Evolutionary conservation across 64 coral and sea anemone species (phyloP).

Genomic region (Hydrozoanthus tunicans): DNA sequence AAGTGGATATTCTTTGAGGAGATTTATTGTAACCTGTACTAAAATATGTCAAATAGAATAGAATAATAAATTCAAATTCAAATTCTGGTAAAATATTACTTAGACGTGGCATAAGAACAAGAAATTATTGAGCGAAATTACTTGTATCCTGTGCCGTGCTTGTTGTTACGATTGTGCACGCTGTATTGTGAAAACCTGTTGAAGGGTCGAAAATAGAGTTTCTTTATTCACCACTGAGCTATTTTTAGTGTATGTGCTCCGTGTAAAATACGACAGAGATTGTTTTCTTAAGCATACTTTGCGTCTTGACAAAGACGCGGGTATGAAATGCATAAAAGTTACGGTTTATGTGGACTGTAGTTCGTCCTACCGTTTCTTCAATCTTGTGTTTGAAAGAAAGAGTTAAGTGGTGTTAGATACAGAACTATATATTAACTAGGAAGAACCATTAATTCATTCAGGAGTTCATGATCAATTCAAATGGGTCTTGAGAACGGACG

Average conservation of each 20-base stretch:
- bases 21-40: background rate
- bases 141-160: background rate
- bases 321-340: too few relatives aligned
- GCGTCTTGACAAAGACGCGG: background rate
- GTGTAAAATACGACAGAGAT: background rate
- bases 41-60: background rate
- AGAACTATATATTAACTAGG: too few relatives aligned
- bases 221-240: background rate
- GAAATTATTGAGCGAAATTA: background rate
- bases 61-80: background rate
- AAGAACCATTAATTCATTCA: too few relatives aligned
- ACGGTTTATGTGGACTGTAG: too few relatives aligned
- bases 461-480: too few relatives aligned
- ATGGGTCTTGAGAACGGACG: too few relatives aligned
- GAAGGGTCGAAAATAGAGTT: background rate
- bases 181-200: slow-evolving; percentile 5
- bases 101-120: background rate
- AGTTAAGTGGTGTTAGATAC: too few relatives aligned
- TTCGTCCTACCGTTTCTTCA: too few relatives aligned
- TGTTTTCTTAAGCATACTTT: background rate
- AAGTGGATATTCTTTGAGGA: background rate
- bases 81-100: background rate
- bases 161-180: background rate
- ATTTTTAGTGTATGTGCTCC: background rate
- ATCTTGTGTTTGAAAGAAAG: too few relatives aligned